These are phyloP conservation scores for Lutjanus campechanus DNA, from an alignment of 2,797 vertebrate genomes.

Conservation along the genomic window DNA sequence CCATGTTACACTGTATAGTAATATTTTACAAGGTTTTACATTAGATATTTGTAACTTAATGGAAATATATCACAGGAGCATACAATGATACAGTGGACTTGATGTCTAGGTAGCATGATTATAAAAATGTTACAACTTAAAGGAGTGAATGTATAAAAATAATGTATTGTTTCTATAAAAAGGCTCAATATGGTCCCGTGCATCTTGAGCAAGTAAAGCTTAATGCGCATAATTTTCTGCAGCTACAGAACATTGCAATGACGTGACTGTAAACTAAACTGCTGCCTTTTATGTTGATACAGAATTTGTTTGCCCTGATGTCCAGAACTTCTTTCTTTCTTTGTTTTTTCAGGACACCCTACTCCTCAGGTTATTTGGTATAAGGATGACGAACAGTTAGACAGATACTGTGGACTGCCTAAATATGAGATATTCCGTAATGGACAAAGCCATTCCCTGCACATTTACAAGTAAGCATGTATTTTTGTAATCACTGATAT, in stretches of 20 bases:
- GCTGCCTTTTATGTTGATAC: not conserved
- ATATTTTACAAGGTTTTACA: not conserved
- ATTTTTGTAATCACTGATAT: slow-evolving; percentile 9
- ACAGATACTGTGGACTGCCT: slow-evolving; percentile 97
- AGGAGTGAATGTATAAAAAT: not conserved
- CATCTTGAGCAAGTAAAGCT: not conserved
- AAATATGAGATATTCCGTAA: slow-evolving; percentile 97
- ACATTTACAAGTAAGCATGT: slow-evolving; percentile 98
- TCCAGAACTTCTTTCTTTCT: not conserved
- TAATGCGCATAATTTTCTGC: too few species aligned
- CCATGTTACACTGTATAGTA: not conserved
- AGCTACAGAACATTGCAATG: too few species aligned
- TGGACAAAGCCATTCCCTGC: slow-evolving; percentile 93
- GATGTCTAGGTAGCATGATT: not conserved
- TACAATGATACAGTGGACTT: too few species aligned
- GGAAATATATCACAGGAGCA: too few species aligned
- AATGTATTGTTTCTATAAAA: not conserved
- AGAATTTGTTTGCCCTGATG: not conserved
- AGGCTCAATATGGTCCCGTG: not conserved
- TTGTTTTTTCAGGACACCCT: slow-evolving; percentile 88
- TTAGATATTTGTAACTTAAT: too few species aligned
- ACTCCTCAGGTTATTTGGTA: slow-evolving; percentile 96
- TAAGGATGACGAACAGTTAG: slow-evolving; percentile 95
- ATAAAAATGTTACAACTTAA: not conserved
- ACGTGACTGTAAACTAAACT: not conserved